These are phyloP conservation scores for Psephotus haematonotus DNA, from an alignment of 2,113 vertebrate species.

Conservation along the genomic window DNA sequence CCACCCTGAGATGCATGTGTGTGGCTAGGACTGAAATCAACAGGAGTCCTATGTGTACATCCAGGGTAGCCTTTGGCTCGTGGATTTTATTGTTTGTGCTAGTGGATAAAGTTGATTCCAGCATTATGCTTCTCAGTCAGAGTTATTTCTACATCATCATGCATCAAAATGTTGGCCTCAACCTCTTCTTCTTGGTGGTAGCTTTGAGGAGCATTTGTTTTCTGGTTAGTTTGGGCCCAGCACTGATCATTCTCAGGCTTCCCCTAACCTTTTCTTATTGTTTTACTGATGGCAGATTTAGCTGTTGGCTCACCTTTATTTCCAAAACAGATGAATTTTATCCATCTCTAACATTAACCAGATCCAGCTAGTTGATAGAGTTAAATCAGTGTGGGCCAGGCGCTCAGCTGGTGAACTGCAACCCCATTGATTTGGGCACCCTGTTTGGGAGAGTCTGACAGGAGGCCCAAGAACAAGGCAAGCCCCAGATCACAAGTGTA, in stretches of 20 bases:
- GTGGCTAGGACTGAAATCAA: slow-evolving; percentile 49
- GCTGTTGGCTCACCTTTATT: slow-evolving; percentile 49
- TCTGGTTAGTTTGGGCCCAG: slow-evolving; percentile 34
- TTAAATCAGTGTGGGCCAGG: neutral
- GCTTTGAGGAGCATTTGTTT: slow-evolving; percentile 54
- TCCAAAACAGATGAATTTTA: slow-evolving; percentile 44
- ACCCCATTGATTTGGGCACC: neutral
- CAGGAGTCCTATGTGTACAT: neutral
- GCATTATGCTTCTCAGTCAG: neutral
- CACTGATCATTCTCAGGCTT: slow-evolving; percentile 60
- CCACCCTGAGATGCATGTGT: slow-evolving; percentile 20
- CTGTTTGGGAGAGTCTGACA: neutral
- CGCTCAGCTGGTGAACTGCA: neutral
- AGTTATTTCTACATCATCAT: slow-evolving; percentile 41
- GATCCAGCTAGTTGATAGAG: slow-evolving; percentile 21
- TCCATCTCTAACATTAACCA: slow-evolving; percentile 54
- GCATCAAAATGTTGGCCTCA: slow-evolving; percentile 62
- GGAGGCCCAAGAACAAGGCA: accelerated
- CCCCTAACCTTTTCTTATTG: neutral
- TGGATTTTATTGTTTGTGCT: slow-evolving; percentile 45
- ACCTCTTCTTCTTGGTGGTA: slow-evolving; percentile 35
- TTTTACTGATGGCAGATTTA: slow-evolving; percentile 57
- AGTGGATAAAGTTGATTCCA: slow-evolving; percentile 59
- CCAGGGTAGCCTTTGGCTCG: slow-evolving; percentile 11
- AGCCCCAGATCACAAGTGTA: neutral